These are phyloP conservation scores for Papilio xuthus DNA, from an alignment of 1,140 invertebrate genomes.

Conservation along the genomic window DNA sequence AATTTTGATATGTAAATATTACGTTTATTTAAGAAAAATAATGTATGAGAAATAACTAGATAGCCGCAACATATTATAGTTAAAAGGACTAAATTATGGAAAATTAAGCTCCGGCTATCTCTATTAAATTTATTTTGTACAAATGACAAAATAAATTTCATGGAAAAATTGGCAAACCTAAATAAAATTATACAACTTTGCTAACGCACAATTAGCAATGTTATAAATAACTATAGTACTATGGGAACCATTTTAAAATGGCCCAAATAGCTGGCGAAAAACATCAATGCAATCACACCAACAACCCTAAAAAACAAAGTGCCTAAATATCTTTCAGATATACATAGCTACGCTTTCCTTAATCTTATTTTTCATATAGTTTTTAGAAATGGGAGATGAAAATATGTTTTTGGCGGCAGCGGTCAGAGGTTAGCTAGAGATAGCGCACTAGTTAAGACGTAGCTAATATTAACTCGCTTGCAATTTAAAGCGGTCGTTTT, in stretches of 20 bases:
- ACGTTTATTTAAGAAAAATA: neutral
- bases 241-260: neutral
- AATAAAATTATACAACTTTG: neutral
- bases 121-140: neutral
- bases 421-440: neutral
- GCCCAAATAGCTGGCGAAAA: neutral
- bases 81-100: neutral
- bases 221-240: neutral
- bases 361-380: too few relatives aligned
- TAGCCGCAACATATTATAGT: neutral
- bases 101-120: neutral
- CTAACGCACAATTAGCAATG: neutral
- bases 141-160: neutral
- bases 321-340: neutral
- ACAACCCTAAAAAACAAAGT: conserved; percentile 3
- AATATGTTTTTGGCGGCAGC: too few relatives aligned
- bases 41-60: neutral
- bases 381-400: too few relatives aligned
- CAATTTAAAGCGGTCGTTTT: neutral
- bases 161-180: neutral
- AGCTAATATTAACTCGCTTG: neutral
- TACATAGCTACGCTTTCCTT: neutral
- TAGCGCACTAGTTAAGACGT: neutral
- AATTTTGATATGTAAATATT: neutral
- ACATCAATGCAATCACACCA: neutral